Base-by-base conservation (phyloP, 92 coral and sea anemone genomes). In the Umimayanthus chanpuru region DNA sequence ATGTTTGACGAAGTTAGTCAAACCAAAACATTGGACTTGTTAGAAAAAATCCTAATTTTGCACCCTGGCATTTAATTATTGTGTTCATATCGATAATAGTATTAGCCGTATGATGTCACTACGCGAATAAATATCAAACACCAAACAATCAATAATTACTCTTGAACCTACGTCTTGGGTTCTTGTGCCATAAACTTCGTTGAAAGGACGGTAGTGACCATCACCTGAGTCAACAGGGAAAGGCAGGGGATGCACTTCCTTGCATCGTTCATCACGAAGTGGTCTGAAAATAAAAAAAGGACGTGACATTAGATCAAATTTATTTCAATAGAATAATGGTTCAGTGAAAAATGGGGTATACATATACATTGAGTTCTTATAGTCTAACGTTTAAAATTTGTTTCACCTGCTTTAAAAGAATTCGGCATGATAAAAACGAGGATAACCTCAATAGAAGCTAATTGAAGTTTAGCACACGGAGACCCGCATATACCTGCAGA, bases 121-220 rank as follows among this genome's bases (percentile, higher is more conserved):
- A 55, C 18, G 64, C 64, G 64, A 55, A 55, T 55, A 55, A 55
- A 55, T 55, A 55, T 55, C 64, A 55, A 55, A 55, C 64, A 55
- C 64, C 64, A 6, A 55, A 55, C 16, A 55, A 55, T 55, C 18
- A 55, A 55, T 30, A 16, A 30, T 26, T 49, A 58, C 84, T 79
- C 65, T 36, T 39, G 84, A 67, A 76, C 83, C 36, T 76, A 43
- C 49, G 4, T 43, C 9, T 43, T 43, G 49, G 49, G 49, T 43
- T 43, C 49, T 43, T 43, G 49, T 43, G 49, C 49, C 49, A 43
- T 43, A 43, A 43, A 43, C 49, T 43, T 43, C 49, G 49, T 43
- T 32, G 28, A 77, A 86, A 18, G 82, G 29, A 49, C 79, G 77
- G 55, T 86, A 86, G 81, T 86, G 89, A 44, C 75, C 89, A 86